A percentile compares a stretch with the other conserved stretches of the same genome.
Conservation (phyloP, 2,797 vertebrate species). For the Rallus crepitans region DNA sequence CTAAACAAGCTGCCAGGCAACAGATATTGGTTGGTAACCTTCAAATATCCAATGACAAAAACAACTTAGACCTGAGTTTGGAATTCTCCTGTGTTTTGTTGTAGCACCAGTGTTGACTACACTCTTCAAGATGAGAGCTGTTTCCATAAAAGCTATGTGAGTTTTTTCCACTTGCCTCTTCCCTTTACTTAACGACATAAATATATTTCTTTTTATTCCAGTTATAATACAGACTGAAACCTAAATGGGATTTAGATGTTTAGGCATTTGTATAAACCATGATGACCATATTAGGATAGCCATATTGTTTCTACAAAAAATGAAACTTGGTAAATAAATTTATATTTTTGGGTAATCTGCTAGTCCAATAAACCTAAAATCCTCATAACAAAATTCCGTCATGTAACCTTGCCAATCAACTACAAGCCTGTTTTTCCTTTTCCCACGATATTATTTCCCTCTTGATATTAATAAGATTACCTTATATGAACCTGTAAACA, state of each 20-base stretch:
- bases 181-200: neutral
- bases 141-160: fast-evolving
- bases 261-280: neutral
- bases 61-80: neutral
- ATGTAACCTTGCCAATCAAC: neutral
- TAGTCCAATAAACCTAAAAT: neutral
- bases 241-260: neutral
- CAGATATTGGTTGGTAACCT: neutral
- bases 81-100: neutral
- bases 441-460: neutral
- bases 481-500: neutral
- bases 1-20: neutral
- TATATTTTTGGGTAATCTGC: neutral
- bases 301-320: neutral
- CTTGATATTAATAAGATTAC: neutral
- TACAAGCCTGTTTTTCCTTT: neutral
- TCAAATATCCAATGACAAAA: neutral
- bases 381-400: neutral
- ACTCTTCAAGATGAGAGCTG: neutral
- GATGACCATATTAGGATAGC: neutral
- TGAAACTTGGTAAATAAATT: neutral
- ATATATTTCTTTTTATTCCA: neutral
- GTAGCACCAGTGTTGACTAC: neutral
- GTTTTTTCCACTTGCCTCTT: neutral
- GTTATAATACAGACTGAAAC: neutral